Base-by-base conservation (phyloP, 2,797 vertebrate genomes). In the Centroberyx gerrardi region DNA sequence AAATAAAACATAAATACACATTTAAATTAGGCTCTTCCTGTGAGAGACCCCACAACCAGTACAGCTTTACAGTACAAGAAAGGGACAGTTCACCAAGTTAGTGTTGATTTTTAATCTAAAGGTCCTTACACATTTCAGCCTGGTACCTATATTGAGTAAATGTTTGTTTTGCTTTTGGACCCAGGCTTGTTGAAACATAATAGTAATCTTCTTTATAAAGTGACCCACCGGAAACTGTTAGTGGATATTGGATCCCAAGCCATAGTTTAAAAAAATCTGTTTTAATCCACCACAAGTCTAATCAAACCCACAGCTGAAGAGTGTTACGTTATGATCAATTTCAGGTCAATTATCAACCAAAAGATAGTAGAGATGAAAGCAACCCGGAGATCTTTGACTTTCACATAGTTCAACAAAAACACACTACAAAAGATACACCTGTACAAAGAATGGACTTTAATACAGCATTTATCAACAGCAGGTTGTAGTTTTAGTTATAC, bases 1-100 rank as follows among this genome's bases (percentile, higher is more conserved):
- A 92, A 94, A 94, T 92, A 92, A 84, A 80, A 88, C 82, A 90
- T 90, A 92, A 92, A 93, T 91, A 93, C 68, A 64, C 36, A 81
- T 85, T 86, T 82, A 77, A 87, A 80, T 76, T 70, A 80, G 75
- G 68, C 65, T 83, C 67, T 75, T 49, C 68, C 18, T 51, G 42
- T 77, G 69, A 63, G 54, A 88, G 60, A 79, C 62, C 80, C 60
- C 55, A 68, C 60, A 72, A 71, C 64, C 62, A 78, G 54, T 58
- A 80, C 53, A 68, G 18, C 13, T 27, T 62, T 69, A 68, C 65
- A 81, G 63, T 53, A 81, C 44, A 83, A 83, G 36, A 52, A 74
- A 62, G 5, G 27, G 14, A 80, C 54, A 75, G n/a, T 54, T 79
- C 38, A 74, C 9, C 44, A 48, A 70, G 27, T 66, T 64, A 36